phyloP scores from a whole-genome alignment of 2,888 invertebrate genomes.

The Uloborus plumipes region DNA sequence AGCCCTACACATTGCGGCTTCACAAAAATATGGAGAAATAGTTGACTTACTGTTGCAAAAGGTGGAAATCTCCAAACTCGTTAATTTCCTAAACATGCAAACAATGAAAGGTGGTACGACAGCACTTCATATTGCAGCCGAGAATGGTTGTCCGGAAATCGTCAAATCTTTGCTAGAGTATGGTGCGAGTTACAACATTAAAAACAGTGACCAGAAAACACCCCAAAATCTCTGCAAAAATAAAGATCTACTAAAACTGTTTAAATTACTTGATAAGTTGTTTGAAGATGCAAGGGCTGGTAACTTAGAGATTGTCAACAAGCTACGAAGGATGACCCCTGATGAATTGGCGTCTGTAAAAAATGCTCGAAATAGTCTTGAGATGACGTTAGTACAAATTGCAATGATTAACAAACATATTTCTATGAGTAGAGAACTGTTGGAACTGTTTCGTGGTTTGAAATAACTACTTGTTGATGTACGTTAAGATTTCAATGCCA shows the following conservation, averaged over 20 bases:
- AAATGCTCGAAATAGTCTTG: background rate
- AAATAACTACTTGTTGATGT: too few relatives aligned
- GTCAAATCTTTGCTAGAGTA: slow-evolving; percentile 6
- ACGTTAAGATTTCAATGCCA: too few relatives aligned
- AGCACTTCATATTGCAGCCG: slow-evolving; percentile 19
- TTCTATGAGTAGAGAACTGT: background rate
- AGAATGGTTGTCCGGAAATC: background rate
- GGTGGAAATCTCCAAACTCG: background rate
- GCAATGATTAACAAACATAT: slow-evolving; percentile 1
- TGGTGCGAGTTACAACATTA: slow-evolving; percentile 24
- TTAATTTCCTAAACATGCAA: slow-evolving; percentile 18
- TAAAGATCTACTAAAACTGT: background rate
- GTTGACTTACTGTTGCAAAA: slow-evolving; percentile 7
- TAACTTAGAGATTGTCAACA: background rate
- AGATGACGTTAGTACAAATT: background rate
- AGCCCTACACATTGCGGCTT: background rate
- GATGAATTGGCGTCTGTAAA: background rate
- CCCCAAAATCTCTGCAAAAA: background rate
- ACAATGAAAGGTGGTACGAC: slow-evolving; percentile 2
- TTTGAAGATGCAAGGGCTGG: background rate
- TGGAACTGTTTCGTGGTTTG: too few relatives aligned
- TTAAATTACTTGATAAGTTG: background rate
- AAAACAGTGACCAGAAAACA: slow-evolving; percentile 16
- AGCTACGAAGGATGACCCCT: background rate
- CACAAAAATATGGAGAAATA: background rate